Evolutionary conservation across 2,888 invertebrate species (phyloP), one percentile per base, ranked within the genome.

Genomic region (Tolmerus cingulatus): DNA sequence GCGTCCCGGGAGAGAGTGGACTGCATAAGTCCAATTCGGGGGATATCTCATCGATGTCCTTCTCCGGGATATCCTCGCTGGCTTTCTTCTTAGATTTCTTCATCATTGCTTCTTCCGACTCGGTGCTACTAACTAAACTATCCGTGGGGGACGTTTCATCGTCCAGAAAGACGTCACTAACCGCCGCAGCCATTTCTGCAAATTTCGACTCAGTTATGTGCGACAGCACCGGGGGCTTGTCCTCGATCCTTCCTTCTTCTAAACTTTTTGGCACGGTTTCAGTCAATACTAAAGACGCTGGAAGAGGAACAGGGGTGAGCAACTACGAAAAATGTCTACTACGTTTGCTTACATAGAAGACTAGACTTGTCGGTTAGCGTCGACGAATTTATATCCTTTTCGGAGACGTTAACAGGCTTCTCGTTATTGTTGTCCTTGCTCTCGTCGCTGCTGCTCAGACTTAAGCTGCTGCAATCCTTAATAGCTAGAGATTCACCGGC

Each of bases 111-210:
- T 91, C 91, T 85, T 93, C 92, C 0, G 92, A 92, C 76, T 92
- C 92, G 5, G 92, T 91, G 89, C 92, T 93, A 89, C 93, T 93
- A 88, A 96, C 95, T 82, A 96, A 92, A 90, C 96, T 96, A 90
- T 96, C 97, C 0, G 96, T 96, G 16, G 97, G 97, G 0, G 97
- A 97, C 0, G 96, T 96, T 91, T 97, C 97, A 90, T 97, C 97
- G 89, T 97, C 97, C 43, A 97, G 93, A 46, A 97, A 92, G 87
- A 95, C 95, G 0, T 95, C 95, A 74, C 95, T 95, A 23, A 95
- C 94, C 88, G 95, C 96, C 79, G 96, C 95, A 2, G 95, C 95
- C 90, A 96, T 94, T 87, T 94, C 94, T 0, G 96, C 96, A 90
- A 97, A 97, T 90, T 96, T 96, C 2, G 91, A 90, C 87, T 92